Percentiles rank a stretch among this genome's conserved stretches.
These are phyloP conservation scores for western clawed frog (Xenopus tropicalis) DNA, from an alignment of 2,113 vertebrate species.

Conservation along the genomic window UCB_Xtro_10.0 CM004447.2:30707001-30707500, in stretches of 20 bases:
- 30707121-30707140: background rate
- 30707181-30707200: background rate
- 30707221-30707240: background rate
- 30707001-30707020: slow-evolving; percentile 21
- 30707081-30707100: background rate
- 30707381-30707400: slow-evolving; percentile 33
- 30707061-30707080: background rate
- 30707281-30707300: slow-evolving; percentile 25
- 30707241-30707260: slow-evolving; percentile 1
- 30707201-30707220: background rate
- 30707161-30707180: background rate
- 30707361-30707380: slow-evolving; percentile 26
- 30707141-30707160: background rate
- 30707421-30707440: slow-evolving; percentile 43
- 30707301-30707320: slow-evolving; percentile 12
- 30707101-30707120: background rate
- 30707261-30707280: slow-evolving; percentile 27
- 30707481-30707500: slow-evolving; percentile 33
- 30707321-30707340: slow-evolving; percentile 16
- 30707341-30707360: slow-evolving; percentile 16
- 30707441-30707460: slow-evolving; percentile 34
- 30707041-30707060: background rate
- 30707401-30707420: slow-evolving; percentile 38
- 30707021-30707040: background rate
- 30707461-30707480: slow-evolving; percentile 39